Evolutionary conservation across 2,888 invertebrate genomes (phyloP), one percentile per base, ranked within the genome.

Genomic region (Aphidoletes aphidimyza): DNA sequence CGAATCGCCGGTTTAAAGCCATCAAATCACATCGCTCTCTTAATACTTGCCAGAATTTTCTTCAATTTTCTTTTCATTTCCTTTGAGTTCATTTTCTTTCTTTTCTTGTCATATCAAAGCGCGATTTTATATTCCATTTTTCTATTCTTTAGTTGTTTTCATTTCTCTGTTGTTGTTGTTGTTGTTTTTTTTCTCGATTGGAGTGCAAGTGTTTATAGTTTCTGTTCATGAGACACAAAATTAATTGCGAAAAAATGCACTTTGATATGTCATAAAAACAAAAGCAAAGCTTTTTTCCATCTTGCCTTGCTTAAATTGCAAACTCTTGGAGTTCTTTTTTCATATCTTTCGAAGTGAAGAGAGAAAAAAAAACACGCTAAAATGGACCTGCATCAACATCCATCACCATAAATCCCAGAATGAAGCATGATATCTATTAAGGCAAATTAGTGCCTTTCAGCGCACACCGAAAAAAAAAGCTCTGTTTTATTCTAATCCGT

Each of bases 301-400:
- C 26, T 54, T 54, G 5, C 11, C 26, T 54, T 22, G 26, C 11
- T 69, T n/a, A n/a, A n/a, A n/a, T n/a, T n/a, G 47, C 39, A 39
- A 39, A 11, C 6, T 39, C 11, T 39, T 39, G 6, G n/a, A 39
- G 11, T 39, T 39, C 6, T 47, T 47, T 47, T 47, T 19, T 14
- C 17, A 14, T 47, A 47, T 47, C 19, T 47, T 47, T 42, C 8
- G 6, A 42, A 42, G 42, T 11, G 11, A 42, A 17, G 11, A 47
- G 26, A n/a, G 54, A 54, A 0, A 26, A 11, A 54, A 54, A 54
- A 26, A 54, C 3, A 9, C 17, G 26, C 22, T 22, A 26, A 26
- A 54, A 54, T 19, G 54, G 54, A 54, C 54, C 54, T 54, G 22
- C 54, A 54, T 54, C 54, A 54, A 54, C 54, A 22, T 54, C 54